Evolutionary conservation across 1,140 invertebrate species (phyloP).

Genomic region (Agrypnia vestita): DNA sequence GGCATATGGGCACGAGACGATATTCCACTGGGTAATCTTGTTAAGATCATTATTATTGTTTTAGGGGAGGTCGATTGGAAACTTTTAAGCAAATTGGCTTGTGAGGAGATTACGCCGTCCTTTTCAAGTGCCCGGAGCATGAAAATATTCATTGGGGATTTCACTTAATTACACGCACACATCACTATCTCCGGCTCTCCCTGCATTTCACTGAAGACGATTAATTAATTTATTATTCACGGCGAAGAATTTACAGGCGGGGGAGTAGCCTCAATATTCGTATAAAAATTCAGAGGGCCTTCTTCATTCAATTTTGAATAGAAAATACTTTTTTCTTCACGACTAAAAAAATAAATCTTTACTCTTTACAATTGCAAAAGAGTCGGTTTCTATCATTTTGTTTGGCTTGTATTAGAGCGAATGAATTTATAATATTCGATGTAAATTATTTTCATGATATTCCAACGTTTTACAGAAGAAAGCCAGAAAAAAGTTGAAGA

Average conservation of each 20-base stretch:
- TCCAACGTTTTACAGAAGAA: too few relatives aligned
- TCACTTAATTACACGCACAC: conserved; percentile 40
- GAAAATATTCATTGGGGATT: conserved; percentile 37
- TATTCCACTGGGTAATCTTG: conserved; percentile 42
- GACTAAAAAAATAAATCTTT: too few relatives aligned
- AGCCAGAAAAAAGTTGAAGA: too few relatives aligned
- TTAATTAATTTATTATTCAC: neutral
- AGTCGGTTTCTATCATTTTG: too few relatives aligned
- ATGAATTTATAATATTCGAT: too few relatives aligned
- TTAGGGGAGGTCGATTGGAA: conserved; percentile 40
- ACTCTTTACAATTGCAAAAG: too few relatives aligned
- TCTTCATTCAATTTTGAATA: too few relatives aligned
- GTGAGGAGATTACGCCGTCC: conserved; percentile 18
- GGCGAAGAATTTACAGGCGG: neutral
- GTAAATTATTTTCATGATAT: too few relatives aligned
- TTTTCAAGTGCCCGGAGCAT: neutral
- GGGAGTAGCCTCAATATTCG: neutral
- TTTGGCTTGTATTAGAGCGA: too few relatives aligned
- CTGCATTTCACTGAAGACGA: neutral
- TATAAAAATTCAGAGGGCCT: conserved; percentile 2
- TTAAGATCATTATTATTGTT: conserved; percentile 41
- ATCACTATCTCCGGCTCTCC: conserved; percentile 4
- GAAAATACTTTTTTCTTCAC: too few relatives aligned
- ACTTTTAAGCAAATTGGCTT: conserved; percentile 47
- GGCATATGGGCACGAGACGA: conserved; percentile 3